A percentile compares a stretch with the other conserved stretches of the same genome.
phyloP scores from a whole-genome alignment of 2,113 vertebrate species.

The Phalacrocorax pelagicus region DNA sequence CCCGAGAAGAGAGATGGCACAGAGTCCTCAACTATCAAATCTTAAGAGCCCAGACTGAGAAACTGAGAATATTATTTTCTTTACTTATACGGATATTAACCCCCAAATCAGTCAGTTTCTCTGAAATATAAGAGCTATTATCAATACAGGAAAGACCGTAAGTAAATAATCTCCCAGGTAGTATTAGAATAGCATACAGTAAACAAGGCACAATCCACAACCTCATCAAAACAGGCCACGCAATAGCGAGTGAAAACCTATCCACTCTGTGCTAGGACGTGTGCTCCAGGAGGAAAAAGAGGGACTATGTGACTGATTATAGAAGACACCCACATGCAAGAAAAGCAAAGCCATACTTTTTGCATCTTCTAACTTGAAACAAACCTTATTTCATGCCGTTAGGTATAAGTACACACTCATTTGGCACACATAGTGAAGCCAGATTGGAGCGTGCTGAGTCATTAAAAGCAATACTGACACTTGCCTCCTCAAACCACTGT shows the following conservation, averaged over 20 bases:
- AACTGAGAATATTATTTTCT: not conserved
- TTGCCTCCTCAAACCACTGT: not conserved
- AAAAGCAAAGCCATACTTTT: not conserved
- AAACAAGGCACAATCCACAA: not conserved
- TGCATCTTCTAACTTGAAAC: not conserved
- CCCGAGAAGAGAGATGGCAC: not conserved
- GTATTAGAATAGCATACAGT: not conserved
- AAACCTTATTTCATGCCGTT: not conserved
- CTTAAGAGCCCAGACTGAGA: not conserved
- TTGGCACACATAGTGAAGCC: not conserved
- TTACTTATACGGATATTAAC: not conserved
- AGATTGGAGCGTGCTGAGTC: not conserved
- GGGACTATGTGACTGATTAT: not conserved
- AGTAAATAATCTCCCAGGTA: not conserved
- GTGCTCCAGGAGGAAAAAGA: not conserved
- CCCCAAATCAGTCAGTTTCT: not conserved
- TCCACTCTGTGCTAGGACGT: not conserved
- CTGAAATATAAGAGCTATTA: not conserved
- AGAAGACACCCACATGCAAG: not conserved
- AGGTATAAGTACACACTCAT: too few species aligned
- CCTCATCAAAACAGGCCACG: fast-evolving
- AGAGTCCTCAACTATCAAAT: not conserved
- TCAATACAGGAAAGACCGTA: fast-evolving
- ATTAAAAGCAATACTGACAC: not conserved
- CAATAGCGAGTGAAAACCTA: not conserved